Conservation (phyloP, 2,113 vertebrate genomes). For the Festucalex cinctus region DNA sequence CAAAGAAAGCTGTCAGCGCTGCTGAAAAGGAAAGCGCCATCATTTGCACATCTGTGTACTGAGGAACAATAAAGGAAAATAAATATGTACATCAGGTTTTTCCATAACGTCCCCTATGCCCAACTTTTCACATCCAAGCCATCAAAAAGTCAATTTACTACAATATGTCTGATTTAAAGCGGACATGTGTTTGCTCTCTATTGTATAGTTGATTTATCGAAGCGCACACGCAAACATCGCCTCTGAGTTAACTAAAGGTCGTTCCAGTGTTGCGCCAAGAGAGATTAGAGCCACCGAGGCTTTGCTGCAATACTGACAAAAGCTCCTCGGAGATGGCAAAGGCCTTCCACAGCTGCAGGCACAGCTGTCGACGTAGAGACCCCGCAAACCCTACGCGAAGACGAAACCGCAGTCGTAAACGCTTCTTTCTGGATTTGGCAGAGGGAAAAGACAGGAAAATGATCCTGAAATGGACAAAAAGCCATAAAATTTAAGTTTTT, state of each 20-base stretch:
- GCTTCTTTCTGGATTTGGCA: constrained; percentile 22
- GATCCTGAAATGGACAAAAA: constrained; percentile 21
- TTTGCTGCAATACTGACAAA: constrained; percentile 36
- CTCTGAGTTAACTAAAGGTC: constrained; percentile 41
- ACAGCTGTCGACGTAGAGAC: constrained; percentile 48
- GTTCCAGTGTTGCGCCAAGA: constrained; percentile 26
- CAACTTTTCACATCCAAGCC: background rate
- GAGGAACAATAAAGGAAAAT: background rate
- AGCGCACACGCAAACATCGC: constrained; percentile 26
- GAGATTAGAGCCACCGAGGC: constrained; percentile 38
- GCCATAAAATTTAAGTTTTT: constrained; percentile 18
- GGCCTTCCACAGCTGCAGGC: constrained; percentile 54
- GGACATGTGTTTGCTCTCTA: background rate
- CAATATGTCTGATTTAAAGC: too few relatives aligned
- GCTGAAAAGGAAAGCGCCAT: background rate
- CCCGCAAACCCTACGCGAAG: constrained; percentile 15
- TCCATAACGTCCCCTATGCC: background rate
- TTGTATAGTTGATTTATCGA: constrained; percentile 12
- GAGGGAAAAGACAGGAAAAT: constrained; percentile 28
- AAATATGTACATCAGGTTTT: background rate
- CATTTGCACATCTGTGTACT: constrained; percentile 12
- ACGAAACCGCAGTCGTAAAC: constrained; percentile 24
- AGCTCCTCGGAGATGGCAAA: constrained; percentile 40
- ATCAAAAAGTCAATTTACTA: background rate
- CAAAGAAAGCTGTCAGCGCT: constrained; percentile 14